Base-by-base conservation (phyloP, 2,113 vertebrate genomes). In the Thunnus maccoyii region DNA sequence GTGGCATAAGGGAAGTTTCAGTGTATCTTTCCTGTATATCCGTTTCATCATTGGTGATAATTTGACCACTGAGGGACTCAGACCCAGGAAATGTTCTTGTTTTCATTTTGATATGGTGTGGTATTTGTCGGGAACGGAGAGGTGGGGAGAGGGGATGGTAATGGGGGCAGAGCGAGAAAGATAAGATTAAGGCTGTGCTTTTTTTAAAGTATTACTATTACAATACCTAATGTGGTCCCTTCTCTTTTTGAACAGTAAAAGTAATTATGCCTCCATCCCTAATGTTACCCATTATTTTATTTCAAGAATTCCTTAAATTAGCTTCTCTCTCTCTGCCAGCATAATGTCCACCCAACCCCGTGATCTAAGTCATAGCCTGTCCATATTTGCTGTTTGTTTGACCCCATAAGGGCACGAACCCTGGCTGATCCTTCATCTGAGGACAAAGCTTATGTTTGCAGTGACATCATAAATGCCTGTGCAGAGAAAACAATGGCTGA, bases 361-460 rank as follows among this genome's bases (percentile, higher is more conserved):
- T 61, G 72, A 82, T 84, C 80, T 62, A 50, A 88, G 80, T 83
- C 88, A 64, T 77, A 62, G 89, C 66, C 83, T 82, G 80, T 87
- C 86, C 87, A 92, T 93, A 91, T 93, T 90, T 91, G 87, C 83
- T 93, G 90, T 92, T 94, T 92, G 93, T 72, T 92, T 92, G 93
- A 93, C 90, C 93, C 88, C 85, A 55, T 16, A 9, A 51, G 91
- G 90, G 64, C 92, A 58, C 74, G 85, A 83, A 92, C 92, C 89
- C 86, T 87, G 86, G 84, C 90, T 90, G 90, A 92, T 93, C 93
- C 90, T 93, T 92, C 91, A 93, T 90, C 85, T 89, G 82, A 91
- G 92, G 90, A 93, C 92, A 93, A 93, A 92, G 93, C 91, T 93
- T 93, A 92, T 91, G 91, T 94, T 93, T 94, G 91, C 91, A 71